These are phyloP conservation scores for Notolabrus celidotus DNA, from an alignment of 2,797 vertebrate genomes.

Conservation along the genomic window DNA sequence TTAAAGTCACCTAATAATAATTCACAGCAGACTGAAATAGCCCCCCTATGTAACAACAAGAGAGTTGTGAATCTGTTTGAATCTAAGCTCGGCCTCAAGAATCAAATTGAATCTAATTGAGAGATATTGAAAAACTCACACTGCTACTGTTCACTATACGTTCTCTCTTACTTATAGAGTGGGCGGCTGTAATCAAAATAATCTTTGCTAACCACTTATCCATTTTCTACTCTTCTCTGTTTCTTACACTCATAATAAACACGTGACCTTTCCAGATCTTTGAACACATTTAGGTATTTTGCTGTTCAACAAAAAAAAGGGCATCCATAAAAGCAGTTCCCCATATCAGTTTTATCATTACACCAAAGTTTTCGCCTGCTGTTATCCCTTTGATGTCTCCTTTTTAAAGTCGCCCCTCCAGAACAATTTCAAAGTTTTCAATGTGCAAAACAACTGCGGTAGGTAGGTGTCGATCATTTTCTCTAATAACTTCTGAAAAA, in stretches of 20 bases:
- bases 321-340: slow-evolving; percentile 38
- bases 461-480: slow-evolving; percentile 64
- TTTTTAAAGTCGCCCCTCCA: slow-evolving; percentile 25
- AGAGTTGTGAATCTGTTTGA: no score
- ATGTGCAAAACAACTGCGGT: slow-evolving; percentile 23
- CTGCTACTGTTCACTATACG: no score
- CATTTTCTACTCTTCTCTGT: slow-evolving; percentile 2
- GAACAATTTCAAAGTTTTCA: slow-evolving; percentile 46
- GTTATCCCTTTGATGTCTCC: slow-evolving; percentile 53
- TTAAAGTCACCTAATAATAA: no score
- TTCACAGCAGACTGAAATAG: no score
- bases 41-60: no score
- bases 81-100: no score
- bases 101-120: no score
- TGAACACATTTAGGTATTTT: slow-evolving; percentile 52
- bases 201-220: not conserved
- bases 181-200: no score
- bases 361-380: not conserved
- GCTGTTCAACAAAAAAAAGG: slow-evolving; percentile 37
- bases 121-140: no score
- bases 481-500: slow-evolving; percentile 51
- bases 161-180: no score
- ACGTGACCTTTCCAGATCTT: slow-evolving; percentile 45
- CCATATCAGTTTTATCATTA: slow-evolving; percentile 28
- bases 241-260: slow-evolving; percentile 21